Evolutionary conservation across 2,797 vertebrate genomes (phyloP).

Genomic region (Syngnathus acus): DNA sequence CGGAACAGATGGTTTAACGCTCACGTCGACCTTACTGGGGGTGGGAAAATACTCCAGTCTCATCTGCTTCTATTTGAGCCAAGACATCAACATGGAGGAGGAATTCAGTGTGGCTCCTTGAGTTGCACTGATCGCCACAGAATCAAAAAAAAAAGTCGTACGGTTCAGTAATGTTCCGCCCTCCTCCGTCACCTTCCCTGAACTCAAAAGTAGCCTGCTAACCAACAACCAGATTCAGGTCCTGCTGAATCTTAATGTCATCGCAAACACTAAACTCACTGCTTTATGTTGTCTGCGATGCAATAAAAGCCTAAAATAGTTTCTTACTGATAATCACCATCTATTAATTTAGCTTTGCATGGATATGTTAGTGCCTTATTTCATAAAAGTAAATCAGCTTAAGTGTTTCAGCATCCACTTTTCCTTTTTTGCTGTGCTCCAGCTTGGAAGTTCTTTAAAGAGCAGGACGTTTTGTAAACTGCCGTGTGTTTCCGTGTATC

Average conservation of each 20-base stretch:
- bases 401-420: conserved; percentile 4
- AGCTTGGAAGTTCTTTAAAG: conserved; percentile 15
- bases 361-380: not conserved
- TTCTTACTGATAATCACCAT: not conserved
- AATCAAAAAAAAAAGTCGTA: no score
- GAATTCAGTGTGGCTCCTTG: no score
- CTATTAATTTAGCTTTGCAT: not conserved
- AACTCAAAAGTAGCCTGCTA: not conserved
- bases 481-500: not conserved
- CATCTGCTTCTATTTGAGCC: conserved; percentile 34
- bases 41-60: conserved; percentile 18
- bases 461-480: conserved; percentile 8
- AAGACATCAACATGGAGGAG: conserved; percentile 8
- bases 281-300: not conserved
- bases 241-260: no score
- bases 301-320: not conserved
- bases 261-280: not conserved
- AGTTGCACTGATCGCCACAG: no score
- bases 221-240: not conserved
- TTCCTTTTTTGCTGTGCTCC: conserved; percentile 16
- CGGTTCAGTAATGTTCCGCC: no score
- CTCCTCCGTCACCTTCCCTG: no score
- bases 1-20: conserved; percentile 50
- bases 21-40: conserved; percentile 22
- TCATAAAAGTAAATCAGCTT: not conserved